Evolutionary conservation across 2,113 vertebrate species (phyloP), one percentile per base, ranked within the genome.

Genomic region (Silurus glanis): DNA sequence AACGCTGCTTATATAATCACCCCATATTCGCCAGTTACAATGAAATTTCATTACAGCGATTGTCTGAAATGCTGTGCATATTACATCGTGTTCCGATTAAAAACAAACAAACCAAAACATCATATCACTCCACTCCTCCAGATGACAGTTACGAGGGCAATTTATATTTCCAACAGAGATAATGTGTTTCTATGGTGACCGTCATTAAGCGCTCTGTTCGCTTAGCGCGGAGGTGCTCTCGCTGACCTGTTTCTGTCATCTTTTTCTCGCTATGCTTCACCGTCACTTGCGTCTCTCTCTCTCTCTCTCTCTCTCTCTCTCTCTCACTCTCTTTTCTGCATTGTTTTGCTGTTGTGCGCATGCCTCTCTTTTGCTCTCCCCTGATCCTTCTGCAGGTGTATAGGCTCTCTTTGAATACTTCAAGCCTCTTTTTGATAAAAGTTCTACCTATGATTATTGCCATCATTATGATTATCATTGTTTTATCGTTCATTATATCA

Each of bases 141-240:
- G 87, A 67, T 90, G 88, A 89, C 85, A 88, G 87, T 90, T 91
- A 90, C 80, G 80, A 88, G 85, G 85, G 88, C 88, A 89, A 87
- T 91, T 90, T 88, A 85, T 89, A 89, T 88, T 84, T 91, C 89
- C 87, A 86, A 90, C 85, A 88, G 90, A 75, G 87, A 91, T 90
- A 91, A 91, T 91, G 89, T 84, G 89, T 91, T 90, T 90, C 89
- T 90, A 91, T 91, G 90, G 90, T 87, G 88, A 91, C 90, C 90
- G 84, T 90, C 89, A 91, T 90, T 88, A 90, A 87, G 90, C 66
- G 89, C 85, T 88, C 67, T 67, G 74, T 87, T 85, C 79, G 56
- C 85, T 87, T 88, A 86, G 83, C 79, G 67, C 85, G 85, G 87
- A 86, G 87, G 85, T 90, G 88, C 90, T 88, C 89, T 84, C 69